A percentile compares a stretch with the other conserved stretches of the same genome.
These are phyloP conservation scores for Nothura maculosa DNA, from an alignment of 2,797 vertebrate species.

Conservation along the genomic window DNA sequence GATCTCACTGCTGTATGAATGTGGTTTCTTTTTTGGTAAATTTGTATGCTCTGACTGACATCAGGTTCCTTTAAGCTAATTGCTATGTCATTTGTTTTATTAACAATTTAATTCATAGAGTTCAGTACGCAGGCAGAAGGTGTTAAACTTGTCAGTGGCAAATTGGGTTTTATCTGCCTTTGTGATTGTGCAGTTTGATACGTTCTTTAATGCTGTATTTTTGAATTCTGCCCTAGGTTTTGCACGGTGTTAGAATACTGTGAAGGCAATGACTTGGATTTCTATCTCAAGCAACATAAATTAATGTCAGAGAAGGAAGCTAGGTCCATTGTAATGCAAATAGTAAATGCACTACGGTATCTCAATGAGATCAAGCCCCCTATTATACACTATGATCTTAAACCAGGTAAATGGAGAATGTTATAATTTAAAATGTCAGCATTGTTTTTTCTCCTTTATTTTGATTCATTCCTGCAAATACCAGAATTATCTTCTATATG, in stretches of 20 bases:
- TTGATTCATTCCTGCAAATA: background rate
- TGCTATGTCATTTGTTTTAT: background rate
- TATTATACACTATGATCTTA: slow-evolving; percentile 99
- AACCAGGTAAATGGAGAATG: slow-evolving; percentile 89
- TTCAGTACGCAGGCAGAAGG: background rate
- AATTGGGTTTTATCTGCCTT: background rate
- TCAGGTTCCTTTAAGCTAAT: background rate
- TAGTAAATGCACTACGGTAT: slow-evolving; percentile 98
- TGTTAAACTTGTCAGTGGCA: background rate
- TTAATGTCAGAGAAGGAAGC: slow-evolving; percentile 99
- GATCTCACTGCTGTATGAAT: background rate
- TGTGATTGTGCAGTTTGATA: slow-evolving; percentile 5
- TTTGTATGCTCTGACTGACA: background rate
- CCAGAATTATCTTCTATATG: background rate
- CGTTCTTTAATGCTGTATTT: slow-evolving; percentile 3
- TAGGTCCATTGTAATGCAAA: slow-evolving; percentile 99
- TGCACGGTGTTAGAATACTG: slow-evolving; percentile 99
- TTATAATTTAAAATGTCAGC: background rate
- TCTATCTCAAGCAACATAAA: slow-evolving; percentile 99
- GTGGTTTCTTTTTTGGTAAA: background rate
- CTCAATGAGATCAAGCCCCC: slow-evolving; percentile 99
- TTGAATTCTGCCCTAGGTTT: slow-evolving; percentile 84
- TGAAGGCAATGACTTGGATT: slow-evolving; percentile 99
- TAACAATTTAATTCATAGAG: background rate
- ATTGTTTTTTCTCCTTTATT: background rate